Conservation (phyloP, 2,888 invertebrate species). For the Heliconius cydno region DNA sequence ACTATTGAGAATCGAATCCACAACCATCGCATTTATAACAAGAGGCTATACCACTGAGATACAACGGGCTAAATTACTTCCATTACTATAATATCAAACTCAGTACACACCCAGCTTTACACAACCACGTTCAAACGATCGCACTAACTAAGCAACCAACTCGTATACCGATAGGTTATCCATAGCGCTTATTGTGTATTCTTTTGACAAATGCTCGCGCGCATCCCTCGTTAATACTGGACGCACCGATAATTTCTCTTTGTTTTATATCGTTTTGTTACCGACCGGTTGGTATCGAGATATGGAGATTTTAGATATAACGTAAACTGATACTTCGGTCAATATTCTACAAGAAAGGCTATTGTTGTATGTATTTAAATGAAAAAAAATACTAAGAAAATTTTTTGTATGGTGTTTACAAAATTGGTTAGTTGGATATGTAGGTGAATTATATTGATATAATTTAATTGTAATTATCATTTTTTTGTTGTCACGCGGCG, state of each 20-base stretch:
- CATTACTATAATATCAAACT: constrained; percentile 30
- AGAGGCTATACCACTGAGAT: too few species aligned
- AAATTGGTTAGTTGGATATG: not conserved
- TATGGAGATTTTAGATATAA: constrained; percentile 45
- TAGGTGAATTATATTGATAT: not conserved
- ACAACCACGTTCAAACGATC: constrained; percentile 59
- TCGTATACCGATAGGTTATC: constrained; percentile 61
- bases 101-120: constrained; percentile 52
- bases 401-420: not conserved
- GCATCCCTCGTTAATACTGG: constrained; percentile 66
- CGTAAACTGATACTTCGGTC: constrained; percentile 46
- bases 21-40: too few species aligned
- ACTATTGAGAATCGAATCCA: too few species aligned
- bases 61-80: too few species aligned
- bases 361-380: not conserved
- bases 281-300: constrained; percentile 43
- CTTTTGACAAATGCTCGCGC: constrained; percentile 74
- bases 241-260: constrained; percentile 61
- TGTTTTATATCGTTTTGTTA: constrained; percentile 59
- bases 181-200: constrained; percentile 78
- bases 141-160: constrained; percentile 77
- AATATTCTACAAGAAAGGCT: constrained; percentile 17
- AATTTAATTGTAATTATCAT: not conserved
- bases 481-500: not conserved
- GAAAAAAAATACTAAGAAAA: too few species aligned